Evolutionary conservation across 2,797 vertebrate species (phyloP).

Genomic region (Argya squamiceps): DNA sequence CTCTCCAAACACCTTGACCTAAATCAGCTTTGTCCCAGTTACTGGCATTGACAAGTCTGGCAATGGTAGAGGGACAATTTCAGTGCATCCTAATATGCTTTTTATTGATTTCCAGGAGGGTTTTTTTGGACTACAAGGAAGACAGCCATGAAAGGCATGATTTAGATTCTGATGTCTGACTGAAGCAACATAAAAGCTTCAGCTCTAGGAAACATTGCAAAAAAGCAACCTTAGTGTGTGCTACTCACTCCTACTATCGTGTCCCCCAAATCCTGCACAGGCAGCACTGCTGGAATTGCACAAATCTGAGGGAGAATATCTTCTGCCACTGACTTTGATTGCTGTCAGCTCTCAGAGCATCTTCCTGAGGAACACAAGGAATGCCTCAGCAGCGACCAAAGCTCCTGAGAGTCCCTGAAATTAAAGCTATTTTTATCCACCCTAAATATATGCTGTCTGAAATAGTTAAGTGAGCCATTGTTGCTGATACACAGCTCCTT

Average conservation of each 20-base stretch:
- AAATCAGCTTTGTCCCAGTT: conserved; percentile 11
- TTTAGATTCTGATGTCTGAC: neutral
- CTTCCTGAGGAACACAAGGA: neutral
- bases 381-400: neutral
- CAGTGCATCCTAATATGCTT: neutral
- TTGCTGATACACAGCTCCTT: neutral
- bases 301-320: neutral
- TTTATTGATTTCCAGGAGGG: neutral
- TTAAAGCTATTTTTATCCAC: neutral
- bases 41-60: neutral
- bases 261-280: neutral
- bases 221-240: neutral
- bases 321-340: neutral
- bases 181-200: neutral
- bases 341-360: neutral
- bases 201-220: neutral
- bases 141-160: neutral
- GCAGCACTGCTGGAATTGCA: neutral
- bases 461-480: neutral
- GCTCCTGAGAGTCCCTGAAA: neutral
- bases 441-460: neutral
- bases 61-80: neutral
- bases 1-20: conserved; percentile 21
- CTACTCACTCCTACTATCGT: neutral
- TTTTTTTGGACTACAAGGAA: neutral